Evolutionary conservation across 2,888 invertebrate genomes (phyloP).

Genomic region (Drosophila gaucha): DNA sequence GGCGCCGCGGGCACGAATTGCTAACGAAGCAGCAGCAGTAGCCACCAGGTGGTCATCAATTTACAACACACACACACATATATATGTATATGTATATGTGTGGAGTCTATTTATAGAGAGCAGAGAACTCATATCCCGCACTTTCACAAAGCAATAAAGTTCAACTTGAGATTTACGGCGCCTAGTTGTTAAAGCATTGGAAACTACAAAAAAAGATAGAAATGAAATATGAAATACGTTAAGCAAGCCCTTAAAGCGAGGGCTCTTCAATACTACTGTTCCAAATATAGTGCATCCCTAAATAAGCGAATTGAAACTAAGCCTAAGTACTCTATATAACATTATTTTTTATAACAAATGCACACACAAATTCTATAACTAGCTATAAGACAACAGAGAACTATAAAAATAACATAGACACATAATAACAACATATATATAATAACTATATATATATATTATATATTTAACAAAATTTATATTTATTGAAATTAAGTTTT

Average conservation of each 20-base stretch:
- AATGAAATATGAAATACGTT: conserved; percentile 19
- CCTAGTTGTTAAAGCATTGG: conserved; percentile 38
- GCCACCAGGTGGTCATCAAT: conserved; percentile 64
- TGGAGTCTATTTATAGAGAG: conserved; percentile 7
- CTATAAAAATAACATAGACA: conserved; percentile 13
- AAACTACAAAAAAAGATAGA: conserved; percentile 8
- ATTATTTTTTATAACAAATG: background rate
- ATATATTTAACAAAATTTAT: conserved; percentile 41
- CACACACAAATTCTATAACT: conserved; percentile 6
- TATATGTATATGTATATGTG: conserved; percentile 6
- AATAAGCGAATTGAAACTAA: conserved; percentile 47
- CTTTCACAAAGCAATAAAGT: conserved; percentile 73
- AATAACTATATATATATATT: background rate
- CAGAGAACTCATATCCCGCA: conserved; percentile 53
- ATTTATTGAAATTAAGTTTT: conserved; percentile 25
- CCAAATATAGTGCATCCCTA: conserved; percentile 61
- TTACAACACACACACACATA: conserved; percentile 21
- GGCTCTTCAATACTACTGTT: conserved; percentile 53
- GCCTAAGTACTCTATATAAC: conserved; percentile 18
- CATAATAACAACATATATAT: conserved; percentile 5
- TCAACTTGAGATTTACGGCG: conserved; percentile 72
- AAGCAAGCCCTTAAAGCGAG: conserved; percentile 6
- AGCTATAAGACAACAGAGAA: conserved; percentile 19
- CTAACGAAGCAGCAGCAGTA: conserved; percentile 59
- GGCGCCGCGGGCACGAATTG: conserved; percentile 29